Conservation (phyloP, 2,797 vertebrate species). For the Xerus rutilus region DNA sequence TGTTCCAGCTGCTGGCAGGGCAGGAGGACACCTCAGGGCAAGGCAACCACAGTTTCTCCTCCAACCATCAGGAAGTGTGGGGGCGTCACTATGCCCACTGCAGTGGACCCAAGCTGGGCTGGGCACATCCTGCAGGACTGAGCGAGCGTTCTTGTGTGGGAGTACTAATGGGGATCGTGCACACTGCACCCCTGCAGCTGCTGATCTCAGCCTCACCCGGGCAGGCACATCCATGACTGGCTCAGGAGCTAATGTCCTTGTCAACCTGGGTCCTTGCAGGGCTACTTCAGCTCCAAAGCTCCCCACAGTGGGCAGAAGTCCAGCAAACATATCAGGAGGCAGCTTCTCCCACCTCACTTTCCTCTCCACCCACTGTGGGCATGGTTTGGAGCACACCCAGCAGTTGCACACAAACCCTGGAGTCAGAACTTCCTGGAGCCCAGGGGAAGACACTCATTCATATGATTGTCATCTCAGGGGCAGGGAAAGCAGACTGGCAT, state of each 20-base stretch:
- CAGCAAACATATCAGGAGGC: rapidly evolving
- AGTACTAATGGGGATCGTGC: no score
- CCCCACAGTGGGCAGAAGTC: rapidly evolving
- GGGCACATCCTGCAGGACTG: no score
- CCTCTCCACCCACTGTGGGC: no score
- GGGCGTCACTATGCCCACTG: rapidly evolving
- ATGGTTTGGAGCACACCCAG: no score
- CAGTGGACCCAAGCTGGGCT: rapidly evolving
- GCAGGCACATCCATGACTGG: not conserved
- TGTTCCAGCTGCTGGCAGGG: rapidly evolving
- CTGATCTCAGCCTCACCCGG: rapidly evolving
- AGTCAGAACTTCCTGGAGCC: not conserved
- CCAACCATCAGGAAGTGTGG: not conserved
- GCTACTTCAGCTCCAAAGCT: not conserved
- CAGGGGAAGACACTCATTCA: rapidly evolving
- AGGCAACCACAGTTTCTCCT: not conserved
- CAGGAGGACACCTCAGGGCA: no score
- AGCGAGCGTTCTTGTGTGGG: no score
- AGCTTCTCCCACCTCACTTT: no score
- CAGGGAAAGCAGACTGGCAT: no score
- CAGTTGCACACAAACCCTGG: not conserved
- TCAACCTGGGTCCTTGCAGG: not conserved
- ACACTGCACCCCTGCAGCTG: not conserved
- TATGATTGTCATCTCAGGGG: not conserved
- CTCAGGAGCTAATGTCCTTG: not conserved